Evolutionary conservation across 2,797 vertebrate genomes (phyloP), one percentile per base, ranked within the genome.

Genomic region (Champsocephalus esox): DNA sequence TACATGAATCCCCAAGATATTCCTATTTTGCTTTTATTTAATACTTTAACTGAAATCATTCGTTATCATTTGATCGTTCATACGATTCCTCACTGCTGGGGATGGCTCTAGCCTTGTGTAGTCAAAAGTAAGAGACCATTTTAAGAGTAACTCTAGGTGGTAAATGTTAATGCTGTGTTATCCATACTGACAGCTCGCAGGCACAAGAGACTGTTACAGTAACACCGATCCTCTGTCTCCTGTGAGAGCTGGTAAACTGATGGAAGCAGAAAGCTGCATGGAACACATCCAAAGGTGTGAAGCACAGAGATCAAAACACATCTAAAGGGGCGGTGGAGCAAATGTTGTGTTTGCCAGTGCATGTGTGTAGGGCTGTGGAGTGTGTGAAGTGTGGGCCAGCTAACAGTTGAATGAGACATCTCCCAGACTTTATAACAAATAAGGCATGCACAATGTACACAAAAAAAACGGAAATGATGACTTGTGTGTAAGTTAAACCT

Each of bases 291-390:
- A 17, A 38, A 64, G 62, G 58, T 73, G 77, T 78, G 58, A 78
- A 85, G 41, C 52, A 41, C 50, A 44, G 49, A 14, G 38, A 79
- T 82, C 63, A 73, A 55, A 76, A 81, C 68, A 63, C 48, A 5
- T 1, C 0, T 0, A 13, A 38, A 38, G 19, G 43, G 12, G 16
- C 55, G 56, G 19, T 48, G 41, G 17, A 45, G 80, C 28, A 38
- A 6, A 38, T 38, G 34, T 38, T 38, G 34, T 9, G 51, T 17
- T 48, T 16, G n/a, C 13, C 9, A 43, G 44, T 52, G 21, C 21
- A 5, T 13, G 51, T 45, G 11, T 41, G 44, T 28, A 13, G 46
- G 21, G 4, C 55, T 41, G 21, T 32, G 16, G 17, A 51, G 24
- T 32, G 12, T 2, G 16, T 6, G 45, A 38, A 7, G 34, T 38